These are phyloP conservation scores for Eupithecia vulgata DNA, from an alignment of 2,888 invertebrate genomes.

Conservation along the genomic window DNA sequence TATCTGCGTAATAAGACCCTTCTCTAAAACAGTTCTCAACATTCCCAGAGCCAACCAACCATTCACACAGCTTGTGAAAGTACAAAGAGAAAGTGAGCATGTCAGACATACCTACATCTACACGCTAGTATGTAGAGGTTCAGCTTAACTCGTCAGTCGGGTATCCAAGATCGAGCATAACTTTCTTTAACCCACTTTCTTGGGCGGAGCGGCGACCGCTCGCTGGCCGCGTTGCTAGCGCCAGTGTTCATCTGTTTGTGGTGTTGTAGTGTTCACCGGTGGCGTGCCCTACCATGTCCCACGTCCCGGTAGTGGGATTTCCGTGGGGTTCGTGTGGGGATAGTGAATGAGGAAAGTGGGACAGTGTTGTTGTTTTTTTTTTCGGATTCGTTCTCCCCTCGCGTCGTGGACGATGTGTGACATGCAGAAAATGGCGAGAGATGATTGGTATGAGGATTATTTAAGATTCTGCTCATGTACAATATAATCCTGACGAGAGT, in stretches of 20 bases:
- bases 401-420: slow-evolving; percentile 71
- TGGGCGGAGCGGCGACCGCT: slow-evolving; percentile 63
- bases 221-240: slow-evolving; percentile 58
- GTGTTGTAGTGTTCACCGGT: slow-evolving; percentile 74
- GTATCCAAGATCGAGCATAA: slow-evolving; percentile 62
- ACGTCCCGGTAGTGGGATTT: slow-evolving; percentile 72
- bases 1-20: not conserved
- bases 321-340: slow-evolving; percentile 64
- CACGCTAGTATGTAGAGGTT: slow-evolving; percentile 66
- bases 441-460: slow-evolving; percentile 72
- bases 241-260: slow-evolving; percentile 75
- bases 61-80: slow-evolving; percentile 81
- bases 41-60: slow-evolving; percentile 69
- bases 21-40: slow-evolving; percentile 23
- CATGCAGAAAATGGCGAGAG: slow-evolving; percentile 80
- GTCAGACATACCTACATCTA: slow-evolving; percentile 59
- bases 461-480: slow-evolving; percentile 11
- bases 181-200: slow-evolving; percentile 85
- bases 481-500: not conserved
- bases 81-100: slow-evolving; percentile 83
- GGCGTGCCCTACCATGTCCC: slow-evolving; percentile 78
- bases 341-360: slow-evolving; percentile 71
- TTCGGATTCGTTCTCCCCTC: slow-evolving; percentile 61
- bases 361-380: slow-evolving; percentile 50
- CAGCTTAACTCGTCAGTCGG: slow-evolving; percentile 60